Conservation (phyloP, 1,140 invertebrate species). For the Octopus bimaculoides region DNA sequence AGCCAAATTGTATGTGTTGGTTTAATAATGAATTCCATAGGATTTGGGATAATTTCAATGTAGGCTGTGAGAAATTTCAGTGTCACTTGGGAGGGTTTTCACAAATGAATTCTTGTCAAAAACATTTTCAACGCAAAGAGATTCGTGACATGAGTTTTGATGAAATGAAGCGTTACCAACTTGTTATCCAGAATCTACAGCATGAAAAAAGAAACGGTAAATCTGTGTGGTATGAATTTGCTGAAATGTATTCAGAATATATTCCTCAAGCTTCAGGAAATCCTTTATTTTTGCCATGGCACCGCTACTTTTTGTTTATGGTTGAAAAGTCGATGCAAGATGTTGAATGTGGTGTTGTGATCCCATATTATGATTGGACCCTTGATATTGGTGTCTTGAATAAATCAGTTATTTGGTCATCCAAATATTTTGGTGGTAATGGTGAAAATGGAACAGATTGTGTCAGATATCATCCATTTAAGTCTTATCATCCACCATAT, state of each 20-base stretch:
- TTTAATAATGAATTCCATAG: slow-evolving; percentile 33
- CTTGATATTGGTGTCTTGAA: slow-evolving; percentile 38
- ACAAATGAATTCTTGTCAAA: slow-evolving; percentile 26
- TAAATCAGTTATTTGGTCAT: slow-evolving; percentile 39
- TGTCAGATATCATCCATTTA: slow-evolving; percentile 45
- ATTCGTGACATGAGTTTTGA: slow-evolving; percentile 36
- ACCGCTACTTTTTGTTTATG: slow-evolving; percentile 37
- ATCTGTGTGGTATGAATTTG: slow-evolving; percentile 40
- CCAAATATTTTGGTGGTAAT: slow-evolving; percentile 45
- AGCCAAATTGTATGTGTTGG: slow-evolving; percentile 36
- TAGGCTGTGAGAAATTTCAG: slow-evolving; percentile 37
- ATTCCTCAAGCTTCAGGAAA: slow-evolving; percentile 41
- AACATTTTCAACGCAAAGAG: slow-evolving; percentile 34
- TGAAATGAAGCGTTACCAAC: slow-evolving; percentile 35
- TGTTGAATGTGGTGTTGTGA: slow-evolving; percentile 38
- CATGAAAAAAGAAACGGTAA: slow-evolving; percentile 22
- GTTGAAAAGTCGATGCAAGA: slow-evolving; percentile 39
- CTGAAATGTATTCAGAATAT: slow-evolving; percentile 35
- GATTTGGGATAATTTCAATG: slow-evolving; percentile 33
- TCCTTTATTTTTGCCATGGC: slow-evolving; percentile 40
- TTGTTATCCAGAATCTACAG: slow-evolving; percentile 30
- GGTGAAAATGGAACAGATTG: slow-evolving; percentile 35
- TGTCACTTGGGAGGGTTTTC: slow-evolving; percentile 31
- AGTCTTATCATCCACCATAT: slow-evolving; percentile 35
- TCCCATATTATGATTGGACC: slow-evolving; percentile 51